Evolutionary conservation across 2,797 vertebrate species (phyloP).

Genomic region (Hypotaenidia philippensis): DNA sequence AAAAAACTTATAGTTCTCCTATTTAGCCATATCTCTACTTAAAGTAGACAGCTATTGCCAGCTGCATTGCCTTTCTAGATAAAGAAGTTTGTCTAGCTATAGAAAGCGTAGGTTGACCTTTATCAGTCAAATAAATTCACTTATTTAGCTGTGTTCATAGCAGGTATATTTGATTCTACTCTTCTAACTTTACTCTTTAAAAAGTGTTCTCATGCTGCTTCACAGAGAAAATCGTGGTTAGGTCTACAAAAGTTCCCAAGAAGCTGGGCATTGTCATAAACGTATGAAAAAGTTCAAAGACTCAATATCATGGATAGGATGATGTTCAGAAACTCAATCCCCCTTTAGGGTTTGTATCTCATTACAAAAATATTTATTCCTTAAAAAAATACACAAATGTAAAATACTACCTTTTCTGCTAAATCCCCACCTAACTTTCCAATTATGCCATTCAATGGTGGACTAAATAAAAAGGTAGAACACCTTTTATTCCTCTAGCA

Average conservation of each 20-base stretch:
- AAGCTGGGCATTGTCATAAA: slow-evolving; percentile 53
- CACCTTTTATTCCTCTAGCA: not conserved
- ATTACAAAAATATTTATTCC: slow-evolving; percentile 82
- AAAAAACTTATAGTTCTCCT: not conserved
- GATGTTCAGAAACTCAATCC: slow-evolving; percentile 69
- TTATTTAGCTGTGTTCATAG: not conserved
- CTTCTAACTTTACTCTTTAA: not conserved
- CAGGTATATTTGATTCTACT: slow-evolving; percentile 1
- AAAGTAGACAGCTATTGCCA: not conserved
- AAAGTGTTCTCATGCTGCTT: slow-evolving; percentile 16
- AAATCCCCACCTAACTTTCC: slow-evolving; percentile 56
- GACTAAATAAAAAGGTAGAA: slow-evolving; percentile 2
- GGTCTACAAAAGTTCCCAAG: slow-evolving; percentile 54
- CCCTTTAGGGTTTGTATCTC: slow-evolving; percentile 55
- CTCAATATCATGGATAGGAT: slow-evolving; percentile 12
- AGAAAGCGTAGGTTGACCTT: not conserved
- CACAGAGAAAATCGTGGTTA: slow-evolving; percentile 6
- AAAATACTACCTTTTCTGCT: slow-evolving; percentile 69
- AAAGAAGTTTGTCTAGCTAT: not conserved
- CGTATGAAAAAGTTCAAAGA: slow-evolving; percentile 43
- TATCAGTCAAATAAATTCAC: not conserved
- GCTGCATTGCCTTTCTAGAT: not conserved
- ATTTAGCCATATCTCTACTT: not conserved
- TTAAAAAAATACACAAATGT: slow-evolving; percentile 82
- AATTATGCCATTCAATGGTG: not conserved